Conservation (phyloP, 2,888 invertebrate genomes). For the Neria commutata region DNA sequence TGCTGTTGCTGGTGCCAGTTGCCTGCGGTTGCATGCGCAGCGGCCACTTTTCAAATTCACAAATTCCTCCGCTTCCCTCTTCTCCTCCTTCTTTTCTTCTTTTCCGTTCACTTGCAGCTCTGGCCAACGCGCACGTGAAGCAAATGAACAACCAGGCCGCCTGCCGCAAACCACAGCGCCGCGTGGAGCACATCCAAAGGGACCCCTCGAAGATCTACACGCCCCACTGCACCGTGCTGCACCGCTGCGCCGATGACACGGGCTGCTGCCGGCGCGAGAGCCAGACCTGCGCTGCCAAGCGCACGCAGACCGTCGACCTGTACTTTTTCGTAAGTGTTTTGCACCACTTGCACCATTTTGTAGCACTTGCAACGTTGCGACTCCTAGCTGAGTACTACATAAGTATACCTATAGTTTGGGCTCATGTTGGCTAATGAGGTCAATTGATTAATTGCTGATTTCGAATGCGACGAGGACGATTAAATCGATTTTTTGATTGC, state of each 20-base stretch:
- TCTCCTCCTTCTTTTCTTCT: conserved; percentile 10
- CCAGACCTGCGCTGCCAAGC: conserved; percentile 79
- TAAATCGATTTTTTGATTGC: too few relatives aligned
- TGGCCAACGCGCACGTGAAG: conserved; percentile 52
- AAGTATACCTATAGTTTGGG: background rate
- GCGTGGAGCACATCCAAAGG: conserved; percentile 73
- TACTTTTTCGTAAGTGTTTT: conserved; percentile 79
- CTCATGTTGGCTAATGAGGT: background rate
- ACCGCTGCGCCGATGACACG: conserved; percentile 85
- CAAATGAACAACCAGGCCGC: conserved; percentile 48
- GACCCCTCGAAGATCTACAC: conserved; percentile 73
- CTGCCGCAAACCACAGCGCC: conserved; percentile 69
- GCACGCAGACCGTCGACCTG: conserved; percentile 72
- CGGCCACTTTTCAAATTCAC: background rate
- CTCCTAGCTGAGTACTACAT: too few relatives aligned
- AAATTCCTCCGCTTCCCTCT: conserved; percentile 7
- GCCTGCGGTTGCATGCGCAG: background rate
- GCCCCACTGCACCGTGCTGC: conserved; percentile 84
- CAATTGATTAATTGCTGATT: conserved; percentile 15
- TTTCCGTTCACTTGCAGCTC: conserved; percentile 46
- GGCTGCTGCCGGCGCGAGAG: conserved; percentile 81
- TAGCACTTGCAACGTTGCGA: too few relatives aligned
- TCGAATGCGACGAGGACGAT: too few relatives aligned
- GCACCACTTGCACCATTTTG: too few relatives aligned
- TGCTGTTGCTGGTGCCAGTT: background rate